A percentile compares a stretch with the other conserved stretches of the same genome.
phyloP scores from a whole-genome alignment of 2,888 invertebrate species.

The Homarus gammarus region DNA sequence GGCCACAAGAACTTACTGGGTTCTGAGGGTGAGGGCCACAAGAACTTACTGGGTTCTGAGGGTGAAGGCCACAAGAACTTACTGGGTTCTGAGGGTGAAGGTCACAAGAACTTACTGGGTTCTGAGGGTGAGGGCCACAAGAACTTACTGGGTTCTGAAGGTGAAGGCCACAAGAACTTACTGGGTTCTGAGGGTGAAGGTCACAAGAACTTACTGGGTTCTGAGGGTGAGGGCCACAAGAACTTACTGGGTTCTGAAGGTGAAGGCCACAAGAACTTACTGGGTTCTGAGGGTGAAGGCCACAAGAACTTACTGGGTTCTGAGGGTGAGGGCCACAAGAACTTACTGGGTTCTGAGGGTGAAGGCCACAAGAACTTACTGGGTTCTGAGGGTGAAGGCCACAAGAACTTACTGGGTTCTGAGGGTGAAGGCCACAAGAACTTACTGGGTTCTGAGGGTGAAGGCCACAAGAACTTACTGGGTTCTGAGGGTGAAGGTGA shows the following conservation, averaged over 20 bases:
- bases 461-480: background rate
- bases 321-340: background rate
- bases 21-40: background rate
- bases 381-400: slow-evolving; percentile 91
- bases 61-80: slow-evolving; percentile 91
- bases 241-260: background rate
- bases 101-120: slow-evolving; percentile 86
- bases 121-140: too few relatives aligned
- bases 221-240: background rate
- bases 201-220: background rate
- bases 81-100: slow-evolving; percentile 87
- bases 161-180: background rate
- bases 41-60: slow-evolving; percentile 79
- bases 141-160: background rate
- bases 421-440: background rate
- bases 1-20: background rate
- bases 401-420: slow-evolving; percentile 83
- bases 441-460: background rate
- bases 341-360: slow-evolving; percentile 83
- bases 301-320: background rate
- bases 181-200: background rate
- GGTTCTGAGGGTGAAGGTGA: background rate
- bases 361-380: slow-evolving; percentile 91
- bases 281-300: background rate
- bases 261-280: background rate